These are phyloP conservation scores for Melipona bicolor DNA, from an alignment of 2,888 invertebrate species.

Conservation along the genomic window DNA sequence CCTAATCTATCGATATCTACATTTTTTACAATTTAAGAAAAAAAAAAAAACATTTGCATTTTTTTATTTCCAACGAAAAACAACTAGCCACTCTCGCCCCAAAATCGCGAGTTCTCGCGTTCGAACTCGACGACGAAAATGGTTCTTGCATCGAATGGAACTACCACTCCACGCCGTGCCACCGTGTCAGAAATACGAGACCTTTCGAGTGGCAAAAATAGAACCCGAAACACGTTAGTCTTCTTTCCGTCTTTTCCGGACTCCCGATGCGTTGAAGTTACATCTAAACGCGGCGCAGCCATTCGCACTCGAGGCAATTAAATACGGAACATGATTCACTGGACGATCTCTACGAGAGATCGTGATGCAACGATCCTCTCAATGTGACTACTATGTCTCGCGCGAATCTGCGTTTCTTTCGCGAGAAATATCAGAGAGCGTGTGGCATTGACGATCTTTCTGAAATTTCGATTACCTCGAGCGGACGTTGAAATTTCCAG, in stretches of 20 bases:
- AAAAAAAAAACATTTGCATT: neutral
- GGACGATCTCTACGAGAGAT: constrained; percentile 46
- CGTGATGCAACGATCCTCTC: constrained; percentile 58
- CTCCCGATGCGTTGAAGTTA: constrained; percentile 48
- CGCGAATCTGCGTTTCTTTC: neutral
- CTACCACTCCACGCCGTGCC: constrained; percentile 3
- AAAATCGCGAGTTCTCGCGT: neutral
- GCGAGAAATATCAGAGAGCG: rapidly evolving
- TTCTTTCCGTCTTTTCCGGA: constrained; percentile 64
- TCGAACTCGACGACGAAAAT: constrained; percentile 4
- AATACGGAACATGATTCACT: constrained; percentile 67
- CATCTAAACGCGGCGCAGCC: constrained; percentile 53
- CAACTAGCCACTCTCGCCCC: neutral
- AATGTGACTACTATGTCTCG: neutral
- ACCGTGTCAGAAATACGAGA: constrained; percentile 58
- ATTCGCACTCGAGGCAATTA: constrained; percentile 53
- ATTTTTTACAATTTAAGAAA: neutral
- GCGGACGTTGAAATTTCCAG: neutral
- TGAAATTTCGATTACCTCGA: neutral
- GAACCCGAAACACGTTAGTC: constrained; percentile 56
- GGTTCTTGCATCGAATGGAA: constrained; percentile 31
- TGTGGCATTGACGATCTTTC: neutral
- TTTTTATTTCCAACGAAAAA: neutral
- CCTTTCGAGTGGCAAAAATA: constrained; percentile 60
- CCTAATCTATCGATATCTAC: rapidly evolving